Conservation (phyloP, 2,888 invertebrate species). For the Drosophila anomelani region DNA sequence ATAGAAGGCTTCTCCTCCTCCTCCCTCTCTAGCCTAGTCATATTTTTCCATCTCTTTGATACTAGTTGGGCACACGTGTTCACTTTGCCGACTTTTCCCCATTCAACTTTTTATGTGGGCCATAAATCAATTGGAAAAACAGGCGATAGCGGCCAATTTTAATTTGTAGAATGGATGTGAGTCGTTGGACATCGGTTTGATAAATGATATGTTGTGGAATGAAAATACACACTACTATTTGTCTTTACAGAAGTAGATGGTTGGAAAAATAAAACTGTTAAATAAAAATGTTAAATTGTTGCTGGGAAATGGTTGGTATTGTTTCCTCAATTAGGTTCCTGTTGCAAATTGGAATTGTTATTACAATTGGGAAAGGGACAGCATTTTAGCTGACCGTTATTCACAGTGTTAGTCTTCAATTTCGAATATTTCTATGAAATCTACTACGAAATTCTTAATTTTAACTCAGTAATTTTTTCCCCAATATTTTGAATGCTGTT, state of each 20-base stretch:
- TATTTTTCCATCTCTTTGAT: constrained; percentile 31
- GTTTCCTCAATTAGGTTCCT: too few relatives aligned
- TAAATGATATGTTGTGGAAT: constrained; percentile 40
- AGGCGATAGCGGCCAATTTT: constrained; percentile 36
- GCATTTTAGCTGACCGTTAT: too few relatives aligned
- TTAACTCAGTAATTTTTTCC: background rate
- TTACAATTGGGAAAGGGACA: background rate
- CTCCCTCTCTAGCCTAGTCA: constrained; percentile 9
- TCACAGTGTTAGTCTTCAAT: too few relatives aligned
- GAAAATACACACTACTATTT: background rate
- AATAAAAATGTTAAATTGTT: too few relatives aligned
- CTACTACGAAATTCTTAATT: background rate
- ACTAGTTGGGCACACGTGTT: constrained; percentile 51
- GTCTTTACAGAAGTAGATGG: background rate
- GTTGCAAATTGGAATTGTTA: background rate
- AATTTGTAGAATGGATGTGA: constrained; percentile 37
- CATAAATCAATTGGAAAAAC: constrained; percentile 62
- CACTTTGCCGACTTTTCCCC: constrained; percentile 21
- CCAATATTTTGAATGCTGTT: constrained; percentile 27
- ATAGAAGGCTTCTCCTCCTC: constrained; percentile 23
- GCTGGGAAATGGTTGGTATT: background rate
- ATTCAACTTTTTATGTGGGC: constrained; percentile 48
- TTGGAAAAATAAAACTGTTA: background rate
- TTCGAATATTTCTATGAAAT: background rate
- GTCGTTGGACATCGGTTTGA: constrained; percentile 29